Conservation (phyloP, 2,797 vertebrate species). For the Platalea minor region DNA sequence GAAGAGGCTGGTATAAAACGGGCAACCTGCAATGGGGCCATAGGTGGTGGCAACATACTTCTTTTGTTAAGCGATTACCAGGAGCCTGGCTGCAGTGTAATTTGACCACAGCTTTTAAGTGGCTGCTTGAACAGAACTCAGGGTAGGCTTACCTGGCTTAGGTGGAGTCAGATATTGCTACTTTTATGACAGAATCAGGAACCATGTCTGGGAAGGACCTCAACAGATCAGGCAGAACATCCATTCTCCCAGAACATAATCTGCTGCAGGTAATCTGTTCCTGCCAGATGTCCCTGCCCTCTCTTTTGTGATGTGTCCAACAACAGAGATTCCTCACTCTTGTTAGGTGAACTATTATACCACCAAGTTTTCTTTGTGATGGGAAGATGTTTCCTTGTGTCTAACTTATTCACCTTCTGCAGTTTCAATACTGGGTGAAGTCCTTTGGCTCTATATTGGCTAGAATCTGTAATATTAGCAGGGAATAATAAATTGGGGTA, state of each 20-base stretch:
- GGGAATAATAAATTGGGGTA: not conserved
- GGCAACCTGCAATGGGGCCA: not conserved
- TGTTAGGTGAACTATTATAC: not conserved
- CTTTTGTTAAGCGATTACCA: not conserved
- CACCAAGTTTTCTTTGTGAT: not conserved
- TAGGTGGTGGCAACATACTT: not conserved
- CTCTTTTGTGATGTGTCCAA: not conserved
- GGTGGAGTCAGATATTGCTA: not conserved
- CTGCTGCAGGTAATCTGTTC: not conserved
- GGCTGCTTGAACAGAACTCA: not conserved
- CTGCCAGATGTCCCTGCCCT: not conserved
- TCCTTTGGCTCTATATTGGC: not conserved
- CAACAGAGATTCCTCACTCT: not conserved
- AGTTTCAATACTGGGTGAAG: not conserved
- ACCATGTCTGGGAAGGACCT: not conserved
- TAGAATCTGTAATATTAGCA: not conserved
- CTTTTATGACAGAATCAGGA: not conserved
- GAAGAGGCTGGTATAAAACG: not conserved
- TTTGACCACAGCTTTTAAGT: not conserved
- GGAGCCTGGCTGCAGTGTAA: not conserved
- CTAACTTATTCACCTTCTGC: not conserved
- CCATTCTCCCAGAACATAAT: not conserved
- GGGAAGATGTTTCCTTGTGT: not conserved
- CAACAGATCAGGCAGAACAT: not conserved
- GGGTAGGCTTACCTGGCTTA: not conserved